A percentile compares a stretch with the other conserved stretches of the same genome.
These are phyloP conservation scores for Globia sparganii DNA, from an alignment of 2,888 invertebrate genomes.

Conservation along the genomic window DNA sequence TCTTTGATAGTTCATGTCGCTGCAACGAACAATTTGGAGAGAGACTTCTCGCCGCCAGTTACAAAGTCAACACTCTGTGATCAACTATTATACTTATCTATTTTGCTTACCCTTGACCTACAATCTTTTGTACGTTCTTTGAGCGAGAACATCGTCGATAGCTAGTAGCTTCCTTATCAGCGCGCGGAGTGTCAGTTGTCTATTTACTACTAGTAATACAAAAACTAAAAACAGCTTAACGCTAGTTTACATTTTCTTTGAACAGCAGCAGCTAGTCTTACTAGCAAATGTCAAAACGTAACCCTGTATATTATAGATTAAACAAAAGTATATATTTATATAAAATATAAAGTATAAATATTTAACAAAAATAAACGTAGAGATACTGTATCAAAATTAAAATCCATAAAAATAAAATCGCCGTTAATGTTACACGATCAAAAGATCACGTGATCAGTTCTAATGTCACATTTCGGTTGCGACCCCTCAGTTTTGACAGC, in stretches of 20 bases:
- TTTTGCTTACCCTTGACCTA: no score
- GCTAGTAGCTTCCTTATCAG: no score
- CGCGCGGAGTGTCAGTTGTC: no score
- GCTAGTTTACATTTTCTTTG: no score
- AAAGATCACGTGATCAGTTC: conserved; percentile 70
- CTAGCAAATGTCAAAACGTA: neutral
- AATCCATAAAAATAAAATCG: conserved; percentile 8
- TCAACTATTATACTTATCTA: no score
- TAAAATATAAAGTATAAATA: neutral
- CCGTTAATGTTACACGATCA: conserved; percentile 3
- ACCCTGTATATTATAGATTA: no score
- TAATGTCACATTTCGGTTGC: conserved; percentile 73
- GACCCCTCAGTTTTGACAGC: conserved; percentile 69
- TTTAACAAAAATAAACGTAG: conserved; percentile 18
- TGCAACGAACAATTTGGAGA: neutral
- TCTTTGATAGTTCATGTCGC: neutral
- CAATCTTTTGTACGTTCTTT: no score
- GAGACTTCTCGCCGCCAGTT: neutral
- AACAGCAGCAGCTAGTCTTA: neutral
- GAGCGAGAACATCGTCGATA: no score
- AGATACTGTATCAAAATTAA: conserved; percentile 11
- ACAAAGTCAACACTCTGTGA: neutral
- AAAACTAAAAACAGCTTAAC: no score
- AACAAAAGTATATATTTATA: no score
- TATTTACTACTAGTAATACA: no score